Base-by-base conservation (phyloP, 2,797 vertebrate species). In the Enteromius viviparus region DNA sequence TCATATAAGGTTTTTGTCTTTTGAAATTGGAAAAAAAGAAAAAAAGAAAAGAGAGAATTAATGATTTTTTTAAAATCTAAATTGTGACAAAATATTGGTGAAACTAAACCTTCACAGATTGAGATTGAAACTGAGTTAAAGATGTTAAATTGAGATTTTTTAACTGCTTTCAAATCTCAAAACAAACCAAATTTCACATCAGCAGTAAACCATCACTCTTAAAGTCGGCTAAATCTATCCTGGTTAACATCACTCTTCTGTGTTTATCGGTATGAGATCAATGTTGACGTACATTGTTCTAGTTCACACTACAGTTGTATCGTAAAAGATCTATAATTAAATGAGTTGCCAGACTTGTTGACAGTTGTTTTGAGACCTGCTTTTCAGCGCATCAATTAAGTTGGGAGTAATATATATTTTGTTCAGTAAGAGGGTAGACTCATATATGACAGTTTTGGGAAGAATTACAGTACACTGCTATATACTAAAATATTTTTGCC, bases 241-340 rank as follows among this genome's bases (percentile, higher is more conserved):
- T 72, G 45, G 29, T 47, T 72, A 32, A 72, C 8, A 29, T 71
- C 69, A 19, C 26, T 64, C 58, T 47, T 78, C 26, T 78, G 58
- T 65, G 42, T 7, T 21, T 32, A 49, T 78, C 23, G 34, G 62
- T 64, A 78, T 23, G 29, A 34, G 62, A 79, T 79, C 47, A 79
- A 19, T 66, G 60, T 65, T 78, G 23, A 65, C 1, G 3, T 34
- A 32, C 26, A 32, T 77, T 64, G 51, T 3, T 19, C 23, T 60
- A 60, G 58, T 71, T 47, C 42, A 29, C 69, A 29, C 9, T 71
- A 47, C 15, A 11, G 11, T 60, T 60, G 23, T 26, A 23, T 26
- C 14, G 23, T 14, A 60, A 12, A 60, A 26, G n/a, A 26, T 55
- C 34, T 58, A 55, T 58, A 70, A 14, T 53, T 80, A 58, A 68